Conservation (phyloP, 2,113 vertebrate genomes). For the Megaceryle maxima region DNA sequence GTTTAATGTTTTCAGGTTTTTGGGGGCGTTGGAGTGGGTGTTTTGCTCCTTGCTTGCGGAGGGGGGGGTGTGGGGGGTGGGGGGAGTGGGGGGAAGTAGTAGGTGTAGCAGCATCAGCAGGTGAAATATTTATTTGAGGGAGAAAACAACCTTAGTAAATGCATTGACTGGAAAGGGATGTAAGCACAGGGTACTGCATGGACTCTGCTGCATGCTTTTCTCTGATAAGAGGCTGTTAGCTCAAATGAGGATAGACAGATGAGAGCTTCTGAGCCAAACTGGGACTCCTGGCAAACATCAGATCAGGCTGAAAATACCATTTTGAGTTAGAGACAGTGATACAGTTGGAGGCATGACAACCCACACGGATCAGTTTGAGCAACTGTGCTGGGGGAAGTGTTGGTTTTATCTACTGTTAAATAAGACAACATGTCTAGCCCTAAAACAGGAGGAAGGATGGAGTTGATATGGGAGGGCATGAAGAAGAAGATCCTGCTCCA, state of each 20-base stretch:
- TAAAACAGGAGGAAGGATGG: neutral
- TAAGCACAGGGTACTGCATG: neutral
- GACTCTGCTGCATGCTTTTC: neutral
- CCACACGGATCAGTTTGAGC: neutral
- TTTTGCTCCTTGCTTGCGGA: no score
- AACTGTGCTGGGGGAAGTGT: neutral
- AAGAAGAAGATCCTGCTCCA: conserved; percentile 67
- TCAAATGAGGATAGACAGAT: neutral
- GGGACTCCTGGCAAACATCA: conserved; percentile 36
- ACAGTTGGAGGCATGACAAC: conserved; percentile 28
- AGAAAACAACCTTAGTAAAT: neutral
- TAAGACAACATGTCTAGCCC: conserved; percentile 37
- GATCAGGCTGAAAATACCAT: conserved; percentile 47
- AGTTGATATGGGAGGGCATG: neutral
- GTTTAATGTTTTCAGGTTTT: no score
- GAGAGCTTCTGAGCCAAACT: neutral
- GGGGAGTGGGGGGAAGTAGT: neutral
- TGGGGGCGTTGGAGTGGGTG: no score
- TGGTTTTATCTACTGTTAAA: neutral
- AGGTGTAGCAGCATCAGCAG: neutral
- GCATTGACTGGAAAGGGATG: neutral
- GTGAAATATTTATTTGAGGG: neutral
- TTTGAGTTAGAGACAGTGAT: neutral
- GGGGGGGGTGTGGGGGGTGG: no score
- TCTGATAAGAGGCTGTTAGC: neutral